These are phyloP conservation scores for Aphodius sticticus DNA, from an alignment of 2,888 invertebrate genomes.

Conservation along the genomic window DNA sequence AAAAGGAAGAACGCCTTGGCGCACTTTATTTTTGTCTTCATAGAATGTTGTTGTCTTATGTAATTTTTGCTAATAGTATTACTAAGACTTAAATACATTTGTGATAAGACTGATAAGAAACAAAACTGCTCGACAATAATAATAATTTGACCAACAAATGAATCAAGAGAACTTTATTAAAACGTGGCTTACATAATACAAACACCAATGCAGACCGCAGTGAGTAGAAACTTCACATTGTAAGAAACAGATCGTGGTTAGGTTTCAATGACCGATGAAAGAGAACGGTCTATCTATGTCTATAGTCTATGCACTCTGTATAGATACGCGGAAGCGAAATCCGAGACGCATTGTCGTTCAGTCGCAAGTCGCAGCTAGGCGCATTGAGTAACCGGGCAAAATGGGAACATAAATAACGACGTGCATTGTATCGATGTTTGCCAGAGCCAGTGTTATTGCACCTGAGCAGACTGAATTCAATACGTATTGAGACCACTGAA, in stretches of 20 bases:
- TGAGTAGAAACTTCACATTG: background rate
- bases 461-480: background rate
- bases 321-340: background rate
- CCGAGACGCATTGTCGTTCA: background rate
- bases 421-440: background rate
- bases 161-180: background rate
- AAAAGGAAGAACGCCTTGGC: too few species aligned
- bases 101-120: too few species aligned
- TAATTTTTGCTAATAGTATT: too few species aligned
- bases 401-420: background rate
- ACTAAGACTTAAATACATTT: too few species aligned
- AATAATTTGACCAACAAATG: background rate
- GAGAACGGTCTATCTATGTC: background rate
- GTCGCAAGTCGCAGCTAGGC: background rate
- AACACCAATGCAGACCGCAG: background rate
- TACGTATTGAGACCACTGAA: background rate
- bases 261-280: background rate
- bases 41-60: too few species aligned
- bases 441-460: background rate
- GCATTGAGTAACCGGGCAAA: background rate
- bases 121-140: too few species aligned
- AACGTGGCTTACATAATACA: background rate
- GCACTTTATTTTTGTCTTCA: too few species aligned
- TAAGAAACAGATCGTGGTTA: background rate
- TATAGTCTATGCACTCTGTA: background rate